Evolutionary conservation across 2,888 invertebrate genomes (phyloP).

Genomic region (Campopleginae sp.): DNA sequence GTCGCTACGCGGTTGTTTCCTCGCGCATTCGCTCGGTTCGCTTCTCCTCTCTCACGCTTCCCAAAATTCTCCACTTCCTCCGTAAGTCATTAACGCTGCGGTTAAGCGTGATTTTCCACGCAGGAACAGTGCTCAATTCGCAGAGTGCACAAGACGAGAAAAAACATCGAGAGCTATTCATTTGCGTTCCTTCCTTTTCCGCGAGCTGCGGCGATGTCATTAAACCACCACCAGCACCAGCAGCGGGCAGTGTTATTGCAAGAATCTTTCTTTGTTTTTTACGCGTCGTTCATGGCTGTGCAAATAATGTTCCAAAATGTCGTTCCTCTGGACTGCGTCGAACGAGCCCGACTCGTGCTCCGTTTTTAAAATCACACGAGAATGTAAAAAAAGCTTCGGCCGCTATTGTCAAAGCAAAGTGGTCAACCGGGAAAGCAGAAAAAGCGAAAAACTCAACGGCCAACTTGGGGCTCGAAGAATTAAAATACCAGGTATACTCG

Average conservation of each 20-base stretch:
- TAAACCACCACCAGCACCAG: background rate
- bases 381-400: background rate
- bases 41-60: slow-evolving; percentile 9
- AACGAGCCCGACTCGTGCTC: background rate
- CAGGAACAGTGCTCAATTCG: slow-evolving; percentile 14
- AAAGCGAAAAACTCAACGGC: background rate
- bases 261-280: background rate
- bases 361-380: background rate
- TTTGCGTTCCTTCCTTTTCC: background rate
- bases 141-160: background rate
- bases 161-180: background rate
- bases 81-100: slow-evolving; percentile 58
- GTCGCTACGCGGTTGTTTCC: slow-evolving; percentile 17
- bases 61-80: slow-evolving; percentile 3
- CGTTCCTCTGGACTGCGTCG: background rate
- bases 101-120: slow-evolving; percentile 57
- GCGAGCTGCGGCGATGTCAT: background rate
- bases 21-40: slow-evolving; percentile 20
- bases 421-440: background rate
- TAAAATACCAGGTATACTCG: slow-evolving; percentile 38
- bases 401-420: background rate
- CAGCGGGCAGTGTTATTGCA: background rate
- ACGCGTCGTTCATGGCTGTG: background rate
- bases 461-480: slow-evolving; percentile 2
- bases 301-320: slow-evolving; percentile 5